A percentile compares a stretch with the other conserved stretches of the same genome.
These are phyloP conservation scores for Hypomesus transpacificus DNA, from an alignment of 2,113 vertebrate species.

Conservation along the genomic window DNA sequence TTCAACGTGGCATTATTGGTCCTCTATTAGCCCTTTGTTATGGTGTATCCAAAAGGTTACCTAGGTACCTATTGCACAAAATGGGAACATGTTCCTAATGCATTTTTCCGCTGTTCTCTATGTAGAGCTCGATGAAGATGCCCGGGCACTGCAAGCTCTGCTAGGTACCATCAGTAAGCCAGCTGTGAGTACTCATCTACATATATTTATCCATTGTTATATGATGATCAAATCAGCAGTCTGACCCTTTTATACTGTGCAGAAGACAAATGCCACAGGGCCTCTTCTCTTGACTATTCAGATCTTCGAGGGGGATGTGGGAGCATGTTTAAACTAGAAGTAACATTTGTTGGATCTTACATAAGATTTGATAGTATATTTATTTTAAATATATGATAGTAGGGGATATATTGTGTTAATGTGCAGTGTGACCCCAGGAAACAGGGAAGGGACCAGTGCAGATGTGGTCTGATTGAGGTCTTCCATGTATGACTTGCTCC, in stretches of 20 bases:
- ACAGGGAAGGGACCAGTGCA: slow-evolving; percentile 13
- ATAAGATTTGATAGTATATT: slow-evolving; percentile 32
- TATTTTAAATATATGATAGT: background rate
- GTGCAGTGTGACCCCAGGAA: background rate
- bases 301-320: background rate
- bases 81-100: too few relatives aligned
- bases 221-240: too few relatives aligned
- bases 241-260: too few relatives aligned
- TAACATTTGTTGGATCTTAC: slow-evolving; percentile 36
- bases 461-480: slow-evolving; percentile 49
- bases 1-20: background rate
- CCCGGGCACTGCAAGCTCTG: slow-evolving; percentile 79
- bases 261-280: too few relatives aligned
- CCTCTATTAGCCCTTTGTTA: background rate
- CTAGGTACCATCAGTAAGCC: slow-evolving; percentile 85
- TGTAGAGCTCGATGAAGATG: slow-evolving; percentile 87
- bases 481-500: slow-evolving; percentile 36
- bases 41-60: background rate
- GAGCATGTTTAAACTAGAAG: slow-evolving; percentile 22
- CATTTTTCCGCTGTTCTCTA: background rate
- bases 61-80: too few relatives aligned
- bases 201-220: background rate
- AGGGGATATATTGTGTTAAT: background rate
- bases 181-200: slow-evolving; percentile 74
- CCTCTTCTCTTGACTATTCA: background rate